Conservation (phyloP, 2,113 vertebrate species). For the Neolamprologus devosi region DNA sequence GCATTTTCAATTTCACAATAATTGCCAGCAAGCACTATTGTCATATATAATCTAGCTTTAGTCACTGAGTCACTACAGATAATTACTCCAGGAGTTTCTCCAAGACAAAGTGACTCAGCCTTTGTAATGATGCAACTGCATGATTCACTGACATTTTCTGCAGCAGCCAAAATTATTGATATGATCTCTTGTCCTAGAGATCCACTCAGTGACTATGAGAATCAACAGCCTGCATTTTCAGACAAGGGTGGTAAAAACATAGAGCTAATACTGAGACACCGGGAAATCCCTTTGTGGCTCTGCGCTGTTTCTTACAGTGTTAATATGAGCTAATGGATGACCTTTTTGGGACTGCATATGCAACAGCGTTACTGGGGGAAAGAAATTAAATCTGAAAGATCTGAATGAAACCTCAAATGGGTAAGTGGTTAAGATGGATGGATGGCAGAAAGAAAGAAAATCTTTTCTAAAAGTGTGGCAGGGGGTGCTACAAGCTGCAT, state of each 20-base stretch:
- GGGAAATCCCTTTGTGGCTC: background rate
- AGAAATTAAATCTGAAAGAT: background rate
- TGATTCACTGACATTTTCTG: slow-evolving; percentile 44
- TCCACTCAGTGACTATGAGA: background rate
- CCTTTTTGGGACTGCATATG: background rate
- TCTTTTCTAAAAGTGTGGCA: background rate
- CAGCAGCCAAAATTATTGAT: background rate
- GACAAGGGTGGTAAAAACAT: background rate
- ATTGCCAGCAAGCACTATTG: background rate
- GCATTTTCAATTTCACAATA: background rate
- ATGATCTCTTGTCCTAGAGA: background rate
- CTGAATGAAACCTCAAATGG: background rate
- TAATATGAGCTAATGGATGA: background rate
- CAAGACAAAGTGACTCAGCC: slow-evolving; percentile 15
- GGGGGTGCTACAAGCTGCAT: background rate
- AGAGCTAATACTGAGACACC: background rate
- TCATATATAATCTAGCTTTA: background rate
- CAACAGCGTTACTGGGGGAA: background rate
- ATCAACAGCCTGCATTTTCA: background rate
- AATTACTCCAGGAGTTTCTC: background rate
- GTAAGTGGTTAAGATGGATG: background rate
- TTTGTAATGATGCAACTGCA: slow-evolving; percentile 16
- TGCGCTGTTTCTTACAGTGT: background rate
- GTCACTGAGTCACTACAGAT: slow-evolving; percentile 5
- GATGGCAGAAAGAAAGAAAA: background rate